These are phyloP conservation scores for Ceriagrion tenellum DNA, from an alignment of 2,888 invertebrate genomes.

Conservation along the genomic window DNA sequence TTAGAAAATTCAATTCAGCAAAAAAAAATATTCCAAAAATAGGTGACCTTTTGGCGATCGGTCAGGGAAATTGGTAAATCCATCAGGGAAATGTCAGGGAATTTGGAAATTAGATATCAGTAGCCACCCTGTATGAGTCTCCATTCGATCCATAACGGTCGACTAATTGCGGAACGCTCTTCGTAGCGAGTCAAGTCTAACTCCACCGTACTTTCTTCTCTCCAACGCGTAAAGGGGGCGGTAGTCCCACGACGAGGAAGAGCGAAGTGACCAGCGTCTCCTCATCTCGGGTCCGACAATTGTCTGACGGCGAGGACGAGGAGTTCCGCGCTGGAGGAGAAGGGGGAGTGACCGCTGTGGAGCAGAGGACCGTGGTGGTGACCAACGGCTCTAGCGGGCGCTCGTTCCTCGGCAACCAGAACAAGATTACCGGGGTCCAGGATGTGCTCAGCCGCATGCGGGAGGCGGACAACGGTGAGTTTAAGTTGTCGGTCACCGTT, in stretches of 20 bases:
- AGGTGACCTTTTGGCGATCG: no score
- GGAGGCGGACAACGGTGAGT: conserved; percentile 85
- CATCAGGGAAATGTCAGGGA: no score
- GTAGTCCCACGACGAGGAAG: conserved; percentile 20
- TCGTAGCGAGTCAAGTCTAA: not conserved
- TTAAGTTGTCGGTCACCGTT: no score
- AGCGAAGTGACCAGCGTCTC: not conserved
- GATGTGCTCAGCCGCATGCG: conserved; percentile 89
- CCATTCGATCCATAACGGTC: no score
- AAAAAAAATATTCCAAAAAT: no score
- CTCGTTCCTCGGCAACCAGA: conserved; percentile 86
- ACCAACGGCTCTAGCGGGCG: conserved; percentile 20
- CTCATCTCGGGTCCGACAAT: conserved; percentile 28
- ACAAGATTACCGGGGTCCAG: conserved; percentile 86
- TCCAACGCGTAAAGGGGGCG: not conserved
- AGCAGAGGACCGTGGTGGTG: conserved; percentile 51
- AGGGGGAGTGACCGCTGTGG: not conserved
- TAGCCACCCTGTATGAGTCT: no score
- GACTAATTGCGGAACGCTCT: no score
- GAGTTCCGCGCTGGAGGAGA: not conserved
- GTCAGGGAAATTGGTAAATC: no score
- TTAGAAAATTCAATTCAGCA: no score
- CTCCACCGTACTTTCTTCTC: not conserved
- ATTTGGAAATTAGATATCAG: no score
- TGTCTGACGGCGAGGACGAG: conserved; percentile 43